Percentiles rank a stretch among this genome's conserved stretches.
Conservation (phyloP, 2,113 vertebrate species). For the Leucopsar rothschildi region DNA sequence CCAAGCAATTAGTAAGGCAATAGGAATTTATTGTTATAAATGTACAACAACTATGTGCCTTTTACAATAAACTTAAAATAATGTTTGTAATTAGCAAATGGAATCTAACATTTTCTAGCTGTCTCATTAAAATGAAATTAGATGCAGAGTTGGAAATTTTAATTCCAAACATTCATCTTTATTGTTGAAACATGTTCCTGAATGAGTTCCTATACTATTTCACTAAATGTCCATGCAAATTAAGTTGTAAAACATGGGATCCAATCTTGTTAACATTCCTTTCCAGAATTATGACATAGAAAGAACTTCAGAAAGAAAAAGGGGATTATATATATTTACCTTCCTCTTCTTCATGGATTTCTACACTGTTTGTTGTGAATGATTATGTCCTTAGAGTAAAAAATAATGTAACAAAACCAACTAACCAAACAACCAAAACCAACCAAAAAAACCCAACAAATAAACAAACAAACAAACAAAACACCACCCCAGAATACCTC, state of each 20-base stretch:
- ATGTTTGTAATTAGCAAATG: neutral
- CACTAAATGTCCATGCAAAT: neutral
- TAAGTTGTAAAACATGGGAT: neutral
- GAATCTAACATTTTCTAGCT: neutral
- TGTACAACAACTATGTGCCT: neutral
- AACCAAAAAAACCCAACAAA: neutral
- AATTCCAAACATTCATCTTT: slow-evolving; percentile 35
- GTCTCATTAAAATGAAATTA: slow-evolving; percentile 27
- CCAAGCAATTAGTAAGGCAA: neutral
- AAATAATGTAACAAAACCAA: neutral
- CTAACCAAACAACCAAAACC: neutral
- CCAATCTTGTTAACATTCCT: neutral
- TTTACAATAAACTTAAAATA: neutral
- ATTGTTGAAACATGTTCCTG: neutral
- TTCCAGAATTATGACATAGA: neutral
- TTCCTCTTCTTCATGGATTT: neutral
- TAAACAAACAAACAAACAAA: neutral
- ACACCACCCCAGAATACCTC: neutral
- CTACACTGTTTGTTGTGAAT: neutral
- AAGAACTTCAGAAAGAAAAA: neutral
- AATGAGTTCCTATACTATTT: neutral
- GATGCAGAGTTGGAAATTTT: neutral
- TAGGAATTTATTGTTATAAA: neutral
- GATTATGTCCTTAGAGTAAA: neutral
- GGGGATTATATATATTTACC: neutral